Base-by-base conservation (phyloP, 2,888 invertebrate species). In the Anthrax anthrax region DNA sequence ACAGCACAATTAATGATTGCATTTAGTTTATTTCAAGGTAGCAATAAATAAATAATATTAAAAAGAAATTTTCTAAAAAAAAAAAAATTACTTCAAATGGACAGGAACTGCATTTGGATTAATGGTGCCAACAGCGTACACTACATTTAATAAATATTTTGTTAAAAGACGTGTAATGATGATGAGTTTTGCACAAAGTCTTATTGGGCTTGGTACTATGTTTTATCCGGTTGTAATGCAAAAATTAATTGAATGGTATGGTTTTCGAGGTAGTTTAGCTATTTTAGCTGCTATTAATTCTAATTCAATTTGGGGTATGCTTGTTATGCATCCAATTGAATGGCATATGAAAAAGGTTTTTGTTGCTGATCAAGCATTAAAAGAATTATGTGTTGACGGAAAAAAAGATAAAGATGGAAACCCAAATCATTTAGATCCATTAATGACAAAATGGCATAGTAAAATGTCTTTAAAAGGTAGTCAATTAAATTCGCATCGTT, bases 141-240 rank as follows among this genome's bases (percentile, higher is more conserved):
- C 83, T 2, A 78, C 80, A 8, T 81, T 86, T 56, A 84, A 85
- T 56, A 75, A 77, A 51, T 85, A 83, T 57, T 85, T 85, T 56
- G 75, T 78, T 0, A 75, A 76, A 56, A 79, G 74, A 57, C 71
- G 83, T 8, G 78, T 80, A 0, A 72, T 80, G 44, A 79, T 84
- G 71, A 84, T 84, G 81, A 79, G 81, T 47, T 72, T 79, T 13
- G 76, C 81, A n/a, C 85, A 85, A 61, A 75, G 80, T 0, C 64
- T 81, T 52, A 78, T 84, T 55, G 81, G 80, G 10, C 60, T 80
- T 38, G 78, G 78, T 0, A 75, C 76, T 9, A 84, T 84, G 57
- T 70, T 77, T 0, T 81, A 78, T 58, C 84, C 85, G 0, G 72
- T 77, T 47, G 58, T 77, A 3, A 75, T 80, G 37, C 79, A 80